Conservation (phyloP, 2,113 vertebrate genomes). For the Rhodinocichla rosea region DNA sequence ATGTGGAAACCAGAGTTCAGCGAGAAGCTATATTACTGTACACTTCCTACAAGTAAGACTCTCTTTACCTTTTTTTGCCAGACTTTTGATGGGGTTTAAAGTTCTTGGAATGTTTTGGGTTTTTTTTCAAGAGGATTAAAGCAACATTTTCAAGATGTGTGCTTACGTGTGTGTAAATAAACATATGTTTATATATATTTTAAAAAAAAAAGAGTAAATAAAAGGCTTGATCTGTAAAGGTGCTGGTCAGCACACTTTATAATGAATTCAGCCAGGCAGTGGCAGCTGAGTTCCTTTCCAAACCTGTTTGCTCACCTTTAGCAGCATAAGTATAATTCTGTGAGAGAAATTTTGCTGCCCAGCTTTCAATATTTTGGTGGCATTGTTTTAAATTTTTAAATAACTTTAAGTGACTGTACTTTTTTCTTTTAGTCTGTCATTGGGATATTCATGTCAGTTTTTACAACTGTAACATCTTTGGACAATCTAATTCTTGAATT, state of each 20-base stretch:
- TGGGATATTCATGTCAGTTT: not conserved
- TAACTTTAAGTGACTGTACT: not conserved
- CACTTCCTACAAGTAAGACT: constrained; percentile 69
- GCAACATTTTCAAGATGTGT: not conserved
- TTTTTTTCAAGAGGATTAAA: not conserved
- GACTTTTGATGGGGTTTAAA: not conserved
- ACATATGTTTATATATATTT: not conserved
- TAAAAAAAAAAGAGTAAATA: not conserved
- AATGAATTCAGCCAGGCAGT: not conserved
- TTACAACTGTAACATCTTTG: not conserved
- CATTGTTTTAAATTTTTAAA: not conserved
- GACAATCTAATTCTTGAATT: not conserved
- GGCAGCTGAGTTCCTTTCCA: not conserved
- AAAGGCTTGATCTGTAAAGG: not conserved
- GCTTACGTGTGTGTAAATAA: not conserved
- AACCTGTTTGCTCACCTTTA: not conserved
- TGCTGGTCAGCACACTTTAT: not conserved
- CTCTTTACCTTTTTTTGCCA: not conserved
- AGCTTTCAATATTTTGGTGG: not conserved
- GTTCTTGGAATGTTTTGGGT: not conserved
- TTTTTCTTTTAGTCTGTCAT: not conserved
- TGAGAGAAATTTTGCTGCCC: not conserved
- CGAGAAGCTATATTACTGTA: constrained; percentile 65
- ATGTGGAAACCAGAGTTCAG: constrained; percentile 80
- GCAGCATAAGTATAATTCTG: not conserved